A percentile compares a stretch with the other conserved stretches of the same genome.
Conservation (phyloP, 1,140 invertebrate genomes). For the Matsumurasca onukii region DNA sequence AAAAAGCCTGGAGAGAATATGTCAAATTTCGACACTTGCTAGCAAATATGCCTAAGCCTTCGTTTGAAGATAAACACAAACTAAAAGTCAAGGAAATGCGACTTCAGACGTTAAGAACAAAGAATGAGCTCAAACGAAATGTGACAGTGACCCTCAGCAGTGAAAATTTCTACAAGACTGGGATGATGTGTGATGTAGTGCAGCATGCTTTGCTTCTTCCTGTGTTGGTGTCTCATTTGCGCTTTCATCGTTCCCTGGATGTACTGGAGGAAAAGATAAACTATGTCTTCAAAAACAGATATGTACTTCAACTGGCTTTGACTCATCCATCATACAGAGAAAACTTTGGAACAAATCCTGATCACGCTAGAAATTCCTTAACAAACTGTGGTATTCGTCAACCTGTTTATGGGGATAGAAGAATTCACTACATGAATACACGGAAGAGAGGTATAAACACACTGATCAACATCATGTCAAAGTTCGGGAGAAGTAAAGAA, state of each 20-base stretch:
- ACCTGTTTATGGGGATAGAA: conserved; percentile 91
- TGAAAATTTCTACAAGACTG: conserved; percentile 89
- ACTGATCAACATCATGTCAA: conserved; percentile 96
- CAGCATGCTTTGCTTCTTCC: conserved; percentile 96
- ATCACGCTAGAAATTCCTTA: conserved; percentile 92
- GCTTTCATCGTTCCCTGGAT: conserved; percentile 91
- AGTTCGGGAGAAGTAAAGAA: conserved; percentile 85
- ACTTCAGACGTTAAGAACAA: conserved; percentile 87
- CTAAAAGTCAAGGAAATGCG: conserved; percentile 86
- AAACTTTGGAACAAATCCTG: conserved; percentile 93
- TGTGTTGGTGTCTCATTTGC: conserved; percentile 87
- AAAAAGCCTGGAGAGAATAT: conserved; percentile 94
- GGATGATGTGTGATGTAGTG: conserved; percentile 95
- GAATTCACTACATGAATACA: conserved; percentile 92
- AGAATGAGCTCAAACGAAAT: conserved; percentile 93
- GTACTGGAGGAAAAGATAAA: conserved; percentile 77
- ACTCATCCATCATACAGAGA: conserved; percentile 97
- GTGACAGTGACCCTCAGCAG: conserved; percentile 91
- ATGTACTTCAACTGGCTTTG: conserved; percentile 87
- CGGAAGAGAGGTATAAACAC: conserved; percentile 96
- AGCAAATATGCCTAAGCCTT: conserved; percentile 94
- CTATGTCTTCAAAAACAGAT: conserved; percentile 88
- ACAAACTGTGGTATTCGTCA: conserved; percentile 97
- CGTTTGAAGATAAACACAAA: conserved; percentile 86
- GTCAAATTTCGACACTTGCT: conserved; percentile 94